phyloP scores from a whole-genome alignment of 2,113 vertebrate genomes.

The Protomyctophum bolini region DNA sequence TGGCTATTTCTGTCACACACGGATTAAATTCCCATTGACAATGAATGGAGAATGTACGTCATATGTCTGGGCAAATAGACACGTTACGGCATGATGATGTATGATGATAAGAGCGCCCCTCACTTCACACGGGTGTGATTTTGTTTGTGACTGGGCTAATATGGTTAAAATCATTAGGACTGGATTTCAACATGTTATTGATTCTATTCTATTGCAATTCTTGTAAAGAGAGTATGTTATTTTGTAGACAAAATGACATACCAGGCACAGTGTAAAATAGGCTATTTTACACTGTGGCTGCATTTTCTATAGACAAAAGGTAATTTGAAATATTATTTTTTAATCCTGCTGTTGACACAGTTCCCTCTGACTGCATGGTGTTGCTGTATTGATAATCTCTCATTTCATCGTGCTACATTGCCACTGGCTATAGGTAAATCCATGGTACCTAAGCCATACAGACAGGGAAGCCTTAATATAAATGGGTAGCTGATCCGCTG shows the following conservation, averaged over 20 bases:
- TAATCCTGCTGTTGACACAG: conserved; percentile 12
- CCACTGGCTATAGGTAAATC: conserved; percentile 41
- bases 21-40: too few relatives aligned
- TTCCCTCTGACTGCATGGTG: conserved; percentile 3
- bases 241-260: background rate
- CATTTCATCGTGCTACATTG: conserved; percentile 30
- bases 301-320: background rate
- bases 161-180: too few relatives aligned
- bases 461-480: conserved; percentile 49
- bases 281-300: background rate
- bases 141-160: too few relatives aligned
- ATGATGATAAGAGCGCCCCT: too few relatives aligned
- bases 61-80: too few relatives aligned
- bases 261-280: too few relatives aligned
- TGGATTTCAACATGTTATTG: background rate
- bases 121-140: too few relatives aligned
- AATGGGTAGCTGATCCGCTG: conserved; percentile 50
- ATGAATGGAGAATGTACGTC: too few relatives aligned
- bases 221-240: background rate
- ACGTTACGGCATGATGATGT: too few relatives aligned
- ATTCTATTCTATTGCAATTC: background rate
- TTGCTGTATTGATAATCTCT: conserved; percentile 43
- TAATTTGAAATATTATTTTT: conserved; percentile 1
- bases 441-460: conserved; percentile 54
- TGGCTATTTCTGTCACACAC: too few relatives aligned